Conservation (phyloP, 53 echinoderm and acorn worm genomes). For the Holothuria scabra region DNA sequence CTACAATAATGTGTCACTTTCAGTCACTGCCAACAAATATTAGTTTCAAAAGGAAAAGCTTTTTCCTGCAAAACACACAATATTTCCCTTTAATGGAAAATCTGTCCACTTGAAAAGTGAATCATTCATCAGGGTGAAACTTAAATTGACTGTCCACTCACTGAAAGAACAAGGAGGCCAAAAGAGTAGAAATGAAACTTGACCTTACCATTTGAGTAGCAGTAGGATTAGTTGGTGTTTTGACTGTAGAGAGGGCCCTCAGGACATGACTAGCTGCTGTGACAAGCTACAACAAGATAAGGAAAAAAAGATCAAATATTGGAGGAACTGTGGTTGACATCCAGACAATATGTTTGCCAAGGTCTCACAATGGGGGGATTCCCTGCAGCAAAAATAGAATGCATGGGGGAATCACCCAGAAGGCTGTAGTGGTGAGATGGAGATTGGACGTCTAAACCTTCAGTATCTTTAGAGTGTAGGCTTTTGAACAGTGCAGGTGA, state of each 20-base stretch:
- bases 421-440: neutral
- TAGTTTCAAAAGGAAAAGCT: no score
- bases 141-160: no score
- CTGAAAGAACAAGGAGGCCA: no score
- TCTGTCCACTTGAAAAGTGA: no score
- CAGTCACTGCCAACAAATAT: no score
- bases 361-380: constrained; percentile 17
- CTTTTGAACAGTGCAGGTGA: no score
- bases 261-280: constrained; percentile 84
- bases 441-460: no score
- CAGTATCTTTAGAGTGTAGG: neutral
- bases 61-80: no score
- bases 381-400: constrained; percentile 33
- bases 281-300: constrained; percentile 69
- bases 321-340: neutral
- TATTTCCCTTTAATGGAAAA: no score
- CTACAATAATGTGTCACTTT: no score
- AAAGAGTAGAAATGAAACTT: no score
- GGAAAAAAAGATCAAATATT: constrained; percentile 18
- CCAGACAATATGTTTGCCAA: neutral
- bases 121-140: no score
- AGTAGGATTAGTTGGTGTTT: constrained; percentile 74
- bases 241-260: constrained; percentile 81
- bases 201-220: constrained; percentile 90
- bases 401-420: constrained; percentile 13